A percentile compares a stretch with the other conserved stretches of the same genome.
Evolutionary conservation across 2,797 vertebrate genomes (phyloP).

Genomic region (Zenarchopterus dispar): DNA sequence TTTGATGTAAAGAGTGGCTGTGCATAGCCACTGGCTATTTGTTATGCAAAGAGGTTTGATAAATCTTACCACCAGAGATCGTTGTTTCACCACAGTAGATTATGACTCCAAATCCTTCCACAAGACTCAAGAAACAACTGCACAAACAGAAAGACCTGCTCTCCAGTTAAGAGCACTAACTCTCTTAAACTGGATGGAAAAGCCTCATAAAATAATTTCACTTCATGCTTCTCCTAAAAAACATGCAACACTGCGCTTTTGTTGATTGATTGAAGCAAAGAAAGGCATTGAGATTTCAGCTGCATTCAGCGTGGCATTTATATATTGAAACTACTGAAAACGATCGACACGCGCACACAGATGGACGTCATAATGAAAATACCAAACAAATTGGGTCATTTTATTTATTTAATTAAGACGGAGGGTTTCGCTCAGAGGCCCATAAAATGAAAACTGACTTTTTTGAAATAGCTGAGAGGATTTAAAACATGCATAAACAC

Average conservation of each 20-base stretch:
- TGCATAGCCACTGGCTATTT: slow-evolving; percentile 9
- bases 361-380: neutral
- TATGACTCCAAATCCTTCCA: slow-evolving; percentile 43
- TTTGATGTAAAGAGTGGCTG: slow-evolving; percentile 47
- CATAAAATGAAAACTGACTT: slow-evolving; percentile 1
- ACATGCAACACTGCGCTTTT: neutral
- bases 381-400: neutral
- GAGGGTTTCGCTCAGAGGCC: neutral
- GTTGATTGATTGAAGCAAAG: too few species aligned
- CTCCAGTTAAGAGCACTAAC: slow-evolving; percentile 32
- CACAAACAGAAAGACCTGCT: slow-evolving; percentile 39
- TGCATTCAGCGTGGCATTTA: too few species aligned
- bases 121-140: slow-evolving; percentile 37
- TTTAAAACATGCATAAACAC: too few species aligned
- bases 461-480: slow-evolving; percentile 8
- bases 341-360: too few species aligned
- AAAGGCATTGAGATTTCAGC: too few species aligned
- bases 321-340: too few species aligned
- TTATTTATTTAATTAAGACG: neutral
- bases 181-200: slow-evolving; percentile 16
- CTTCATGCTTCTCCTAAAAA: slow-evolving; percentile 16
- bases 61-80: slow-evolving; percentile 50
- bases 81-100: slow-evolving; percentile 45
- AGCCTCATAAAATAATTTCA: slow-evolving; percentile 36
- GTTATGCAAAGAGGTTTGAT: slow-evolving; percentile 50